Conservation (phyloP, 2,888 invertebrate genomes). For the Chloroclysta siterata region DNA sequence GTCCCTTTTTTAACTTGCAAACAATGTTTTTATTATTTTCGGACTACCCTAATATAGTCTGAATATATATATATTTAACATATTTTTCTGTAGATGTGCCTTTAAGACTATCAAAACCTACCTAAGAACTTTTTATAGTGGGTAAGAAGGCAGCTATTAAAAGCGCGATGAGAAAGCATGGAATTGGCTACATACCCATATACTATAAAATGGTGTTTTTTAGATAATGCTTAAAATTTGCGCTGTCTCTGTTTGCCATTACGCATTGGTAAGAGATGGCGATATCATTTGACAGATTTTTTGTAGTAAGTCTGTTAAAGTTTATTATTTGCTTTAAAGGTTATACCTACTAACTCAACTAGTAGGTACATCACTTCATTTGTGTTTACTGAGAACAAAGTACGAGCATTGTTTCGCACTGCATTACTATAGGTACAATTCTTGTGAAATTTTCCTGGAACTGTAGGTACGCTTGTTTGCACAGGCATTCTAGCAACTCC, state of each 20-base stretch:
- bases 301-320: too few species aligned
- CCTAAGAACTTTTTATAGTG: neutral
- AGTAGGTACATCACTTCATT: too few species aligned
- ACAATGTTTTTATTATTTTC: neutral
- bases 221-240: too few species aligned
- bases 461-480: conserved; percentile 16
- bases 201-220: too few species aligned
- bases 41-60: neutral
- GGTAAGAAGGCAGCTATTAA: neutral
- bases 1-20: neutral
- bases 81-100: neutral
- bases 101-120: neutral
- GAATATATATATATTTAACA: neutral
- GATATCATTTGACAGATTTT: too few species aligned
- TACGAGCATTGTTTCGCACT: conserved; percentile 37
- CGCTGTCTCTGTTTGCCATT: too few species aligned
- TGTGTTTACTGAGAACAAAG: conserved; percentile 37
- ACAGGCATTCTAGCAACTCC: conserved; percentile 28
- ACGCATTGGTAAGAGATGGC: too few species aligned
- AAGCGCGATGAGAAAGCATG: neutral
- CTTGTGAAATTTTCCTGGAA: conserved; percentile 31
- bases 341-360: too few species aligned
- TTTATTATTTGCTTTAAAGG: too few species aligned
- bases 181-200: conserved; percentile 4
- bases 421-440: conserved; percentile 39